Conservation (phyloP, 35 echinoderm and acorn worm genomes). For the Ophioderma brevispina region DNA sequence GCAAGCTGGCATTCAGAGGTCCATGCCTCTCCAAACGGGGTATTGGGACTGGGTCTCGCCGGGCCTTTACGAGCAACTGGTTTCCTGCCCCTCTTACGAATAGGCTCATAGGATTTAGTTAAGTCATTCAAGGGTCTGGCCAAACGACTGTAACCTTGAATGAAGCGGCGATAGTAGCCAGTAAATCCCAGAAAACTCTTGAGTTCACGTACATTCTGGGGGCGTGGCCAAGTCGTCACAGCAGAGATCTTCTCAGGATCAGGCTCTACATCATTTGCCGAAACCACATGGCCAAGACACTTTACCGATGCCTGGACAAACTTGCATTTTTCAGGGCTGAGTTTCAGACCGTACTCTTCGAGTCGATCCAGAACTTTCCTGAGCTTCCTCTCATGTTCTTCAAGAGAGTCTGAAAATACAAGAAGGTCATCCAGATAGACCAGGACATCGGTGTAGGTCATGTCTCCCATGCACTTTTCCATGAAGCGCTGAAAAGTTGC, state of each 20-base stretch:
- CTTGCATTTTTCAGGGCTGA: constrained; percentile 49
- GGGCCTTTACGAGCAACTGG: background rate
- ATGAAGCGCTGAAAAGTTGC: constrained; percentile 71
- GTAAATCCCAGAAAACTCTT: constrained; percentile 68
- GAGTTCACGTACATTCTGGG: constrained; percentile 52
- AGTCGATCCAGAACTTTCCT: constrained; percentile 32
- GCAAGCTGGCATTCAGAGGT: constrained; percentile 36
- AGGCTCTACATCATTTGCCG: constrained; percentile 40
- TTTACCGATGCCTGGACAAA: constrained; percentile 56
- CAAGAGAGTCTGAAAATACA: constrained; percentile 48
- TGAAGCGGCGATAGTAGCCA: constrained; percentile 75
- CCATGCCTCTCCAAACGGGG: constrained; percentile 39
- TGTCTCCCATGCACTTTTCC: constrained; percentile 63
- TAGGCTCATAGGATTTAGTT: background rate
- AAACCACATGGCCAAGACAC: constrained; percentile 80
- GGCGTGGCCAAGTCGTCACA: constrained; percentile 59
- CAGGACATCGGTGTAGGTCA: constrained; percentile 35
- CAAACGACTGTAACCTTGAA: constrained; percentile 44
- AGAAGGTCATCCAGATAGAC: constrained; percentile 72
- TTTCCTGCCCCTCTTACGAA: background rate
- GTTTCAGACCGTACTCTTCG: constrained; percentile 48
- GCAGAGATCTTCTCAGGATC: constrained; percentile 62
- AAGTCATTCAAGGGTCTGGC: constrained; percentile 49
- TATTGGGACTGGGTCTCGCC: background rate
- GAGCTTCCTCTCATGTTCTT: constrained; percentile 49